These are phyloP conservation scores for Habroteleia sp. DNA, from an alignment of 2,888 invertebrate species.

Conservation along the genomic window DNA sequence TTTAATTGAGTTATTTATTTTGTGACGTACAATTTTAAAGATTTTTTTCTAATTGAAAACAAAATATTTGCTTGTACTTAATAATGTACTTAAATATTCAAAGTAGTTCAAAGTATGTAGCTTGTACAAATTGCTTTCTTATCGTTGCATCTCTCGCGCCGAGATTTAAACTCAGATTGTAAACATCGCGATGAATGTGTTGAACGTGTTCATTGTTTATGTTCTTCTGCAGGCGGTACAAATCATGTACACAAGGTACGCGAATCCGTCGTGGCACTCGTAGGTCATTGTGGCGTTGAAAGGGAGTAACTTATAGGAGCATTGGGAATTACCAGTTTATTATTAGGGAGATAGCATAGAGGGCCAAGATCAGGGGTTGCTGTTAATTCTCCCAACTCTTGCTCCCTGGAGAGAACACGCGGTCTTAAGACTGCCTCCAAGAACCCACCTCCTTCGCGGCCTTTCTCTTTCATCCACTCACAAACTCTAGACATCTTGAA, in stretches of 20 bases:
- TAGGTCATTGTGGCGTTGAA: constrained; percentile 79
- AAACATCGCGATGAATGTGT: constrained; percentile 60
- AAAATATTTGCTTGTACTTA: constrained; percentile 15
- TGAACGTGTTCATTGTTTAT: constrained; percentile 58
- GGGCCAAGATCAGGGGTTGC: constrained; percentile 78
- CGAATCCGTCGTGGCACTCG: constrained; percentile 75
- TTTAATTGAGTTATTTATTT: too few species aligned
- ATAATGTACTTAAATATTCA: constrained; percentile 13
- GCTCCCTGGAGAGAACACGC: constrained; percentile 76
- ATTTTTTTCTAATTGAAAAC: constrained; percentile 32
- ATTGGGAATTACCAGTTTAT: constrained; percentile 81
- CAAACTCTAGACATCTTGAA: constrained; percentile 72
- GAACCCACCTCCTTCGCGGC: constrained; percentile 59
- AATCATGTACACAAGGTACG: constrained; percentile 72
- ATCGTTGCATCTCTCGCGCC: constrained; percentile 36
- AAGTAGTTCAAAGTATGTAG: constrained; percentile 25
- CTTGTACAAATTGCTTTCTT: constrained; percentile 60
- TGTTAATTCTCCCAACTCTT: constrained; percentile 80
- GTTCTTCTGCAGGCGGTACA: constrained; percentile 62
- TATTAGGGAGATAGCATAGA: constrained; percentile 80
- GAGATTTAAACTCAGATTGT: constrained; percentile 55
- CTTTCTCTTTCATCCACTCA: constrained; percentile 61
- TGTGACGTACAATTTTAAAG: too few species aligned
- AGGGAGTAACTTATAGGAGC: constrained; percentile 81
- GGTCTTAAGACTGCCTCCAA: constrained; percentile 77